Base-by-base conservation (phyloP, 2,797 vertebrate species). In the Gymnocypris eckloni region DNA sequence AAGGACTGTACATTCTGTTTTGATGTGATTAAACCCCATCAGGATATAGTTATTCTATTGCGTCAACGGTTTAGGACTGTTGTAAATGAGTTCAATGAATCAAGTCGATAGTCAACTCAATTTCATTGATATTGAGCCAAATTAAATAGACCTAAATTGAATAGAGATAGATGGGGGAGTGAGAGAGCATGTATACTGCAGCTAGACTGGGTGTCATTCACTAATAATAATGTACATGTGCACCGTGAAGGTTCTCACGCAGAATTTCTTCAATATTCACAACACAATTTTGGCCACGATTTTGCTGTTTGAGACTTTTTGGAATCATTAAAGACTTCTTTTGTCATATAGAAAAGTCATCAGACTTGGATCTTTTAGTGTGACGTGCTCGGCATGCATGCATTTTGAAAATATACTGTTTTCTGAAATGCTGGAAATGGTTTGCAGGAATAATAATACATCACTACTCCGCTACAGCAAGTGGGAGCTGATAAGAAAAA, bases 71-170 rank as follows among this genome's bases (percentile, higher is more conserved):
- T 85, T 22, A 50, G 54, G 77, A 73, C 41, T 61, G 33, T 56
- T 73, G 54, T 39, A 73, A 85, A 73, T 80, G 69, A 80, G 84
- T 45, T 80, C 67, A 64, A 61, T 64, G 50, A 85, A 85, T 85
- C 54, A 85, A 79, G 50, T 41, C 41, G 8, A 78, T 37, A 25
- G 67, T 61, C 67, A 78, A 79, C 76, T 85, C 52, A 85, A 80
- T 85, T 85, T 71, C 67, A 48, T 25, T 72, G 52, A 64, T 85
- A 64, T 72, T 73, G 77, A 73, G 76, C 83, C 61, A 54, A 85
- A 85, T 79, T 59, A 39, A 72, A 85, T 48, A 61, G 67, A 85
- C 13, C 54, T 73, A 37, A 80, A 85, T 80, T 48, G 76, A 80
- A 71, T n/a, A 25, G 16, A 79, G 50, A 18, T 8, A 72, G 48